Percentiles rank a stretch among this genome's conserved stretches.
These are phyloP conservation scores for Papilio protenor DNA, from an alignment of 2,888 invertebrate genomes.

Conservation along the genomic window DNA sequence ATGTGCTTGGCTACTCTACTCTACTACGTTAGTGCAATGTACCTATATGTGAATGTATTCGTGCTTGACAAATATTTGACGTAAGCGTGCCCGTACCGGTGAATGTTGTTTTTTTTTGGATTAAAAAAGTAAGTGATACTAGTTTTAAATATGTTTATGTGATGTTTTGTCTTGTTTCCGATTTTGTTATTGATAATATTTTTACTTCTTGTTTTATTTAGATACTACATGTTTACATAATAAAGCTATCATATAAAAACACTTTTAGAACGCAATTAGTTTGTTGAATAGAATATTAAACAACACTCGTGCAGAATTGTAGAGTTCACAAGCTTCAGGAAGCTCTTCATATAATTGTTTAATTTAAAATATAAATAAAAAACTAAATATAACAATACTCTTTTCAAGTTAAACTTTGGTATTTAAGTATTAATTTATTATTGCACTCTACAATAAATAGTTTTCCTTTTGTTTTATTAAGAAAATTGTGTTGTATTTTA, in stretches of 20 bases:
- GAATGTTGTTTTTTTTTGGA: constrained; percentile 48
- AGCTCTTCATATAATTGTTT: background rate
- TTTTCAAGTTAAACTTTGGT: background rate
- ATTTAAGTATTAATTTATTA: no score
- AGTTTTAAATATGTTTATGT: background rate
- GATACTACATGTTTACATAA: background rate
- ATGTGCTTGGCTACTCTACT: constrained; percentile 67
- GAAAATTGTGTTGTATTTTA: no score
- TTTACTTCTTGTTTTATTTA: background rate
- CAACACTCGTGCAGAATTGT: background rate
- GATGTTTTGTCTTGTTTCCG: background rate
- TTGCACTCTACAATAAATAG: no score
- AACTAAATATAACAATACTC: no score
- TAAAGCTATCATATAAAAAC: background rate
- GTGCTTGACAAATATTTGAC: constrained; percentile 67
- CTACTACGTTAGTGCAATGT: constrained; percentile 75
- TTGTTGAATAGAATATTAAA: background rate
- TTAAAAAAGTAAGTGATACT: constrained; percentile 27
- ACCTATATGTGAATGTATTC: constrained; percentile 66
- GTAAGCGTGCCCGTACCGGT: constrained; percentile 58
- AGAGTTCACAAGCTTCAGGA: constrained; percentile 28
- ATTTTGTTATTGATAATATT: background rate
- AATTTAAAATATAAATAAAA: no score
- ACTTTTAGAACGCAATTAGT: background rate
- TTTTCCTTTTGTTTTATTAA: no score